A percentile compares a stretch with the other conserved stretches of the same genome.
These are phyloP conservation scores for Drymonia ruficornis DNA, from an alignment of 2,888 invertebrate species.

Conservation along the genomic window DNA sequence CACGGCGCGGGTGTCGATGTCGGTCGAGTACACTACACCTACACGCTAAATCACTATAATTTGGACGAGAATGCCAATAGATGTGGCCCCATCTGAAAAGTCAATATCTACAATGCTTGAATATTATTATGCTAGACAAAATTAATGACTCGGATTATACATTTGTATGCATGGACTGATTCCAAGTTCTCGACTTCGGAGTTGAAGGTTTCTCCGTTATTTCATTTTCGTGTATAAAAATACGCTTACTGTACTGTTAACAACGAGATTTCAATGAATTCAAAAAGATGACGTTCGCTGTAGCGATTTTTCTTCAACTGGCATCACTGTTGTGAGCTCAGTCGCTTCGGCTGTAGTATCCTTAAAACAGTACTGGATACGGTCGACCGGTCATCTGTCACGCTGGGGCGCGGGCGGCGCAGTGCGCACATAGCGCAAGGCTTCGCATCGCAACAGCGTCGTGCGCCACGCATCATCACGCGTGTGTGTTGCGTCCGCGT, in stretches of 20 bases:
- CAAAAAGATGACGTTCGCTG: no score
- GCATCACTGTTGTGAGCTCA: background rate
- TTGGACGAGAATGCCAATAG: background rate
- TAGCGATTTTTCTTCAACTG: background rate
- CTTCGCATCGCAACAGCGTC: background rate
- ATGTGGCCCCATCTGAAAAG: background rate
- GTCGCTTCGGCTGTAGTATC: background rate
- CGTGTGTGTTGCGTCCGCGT: background rate
- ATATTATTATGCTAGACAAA: background rate
- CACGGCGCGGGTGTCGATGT: no score
- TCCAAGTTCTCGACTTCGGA: no score
- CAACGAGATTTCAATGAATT: no score
- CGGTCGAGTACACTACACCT: background rate
- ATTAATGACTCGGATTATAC: background rate
- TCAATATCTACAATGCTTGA: no score
- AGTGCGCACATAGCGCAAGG: background rate
- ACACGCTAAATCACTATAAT: background rate
- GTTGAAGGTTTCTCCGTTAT: no score
- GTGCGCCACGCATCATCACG: background rate
- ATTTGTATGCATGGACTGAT: no score
- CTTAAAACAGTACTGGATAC: background rate
- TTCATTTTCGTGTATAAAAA: no score
- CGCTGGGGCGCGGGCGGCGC: no score
- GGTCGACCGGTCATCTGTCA: background rate
- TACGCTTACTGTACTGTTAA: no score